A percentile compares a stretch with the other conserved stretches of the same genome.
These are phyloP conservation scores for Carterocephalus palaemon DNA, from an alignment of 2,888 invertebrate species.

Conservation along the genomic window DNA sequence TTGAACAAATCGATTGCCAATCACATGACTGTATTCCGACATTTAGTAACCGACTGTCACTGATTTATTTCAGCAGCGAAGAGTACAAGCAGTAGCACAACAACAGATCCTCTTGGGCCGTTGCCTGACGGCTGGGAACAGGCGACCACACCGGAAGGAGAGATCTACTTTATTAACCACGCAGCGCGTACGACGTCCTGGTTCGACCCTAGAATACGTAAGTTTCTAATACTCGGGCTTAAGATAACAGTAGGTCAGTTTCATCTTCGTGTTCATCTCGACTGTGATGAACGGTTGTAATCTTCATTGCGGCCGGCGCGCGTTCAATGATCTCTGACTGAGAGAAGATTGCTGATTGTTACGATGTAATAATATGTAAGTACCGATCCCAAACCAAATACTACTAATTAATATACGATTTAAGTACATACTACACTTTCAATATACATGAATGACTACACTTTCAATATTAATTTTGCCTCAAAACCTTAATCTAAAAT, in stretches of 20 bases:
- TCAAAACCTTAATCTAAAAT: too few relatives aligned
- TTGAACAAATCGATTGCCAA: slow-evolving; percentile 56
- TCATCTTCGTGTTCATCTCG: too few relatives aligned
- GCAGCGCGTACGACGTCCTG: slow-evolving; percentile 96
- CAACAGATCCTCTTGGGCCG: slow-evolving; percentile 83
- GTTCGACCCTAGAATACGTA: slow-evolving; percentile 99
- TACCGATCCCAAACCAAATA: too few relatives aligned
- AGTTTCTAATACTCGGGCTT: slow-evolving; percentile 69
- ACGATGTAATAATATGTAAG: too few relatives aligned
- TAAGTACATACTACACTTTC: too few relatives aligned
- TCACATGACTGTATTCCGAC: slow-evolving; percentile 23
- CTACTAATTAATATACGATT: too few relatives aligned
- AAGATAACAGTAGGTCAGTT: not conserved
- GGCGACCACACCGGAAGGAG: slow-evolving; percentile 90
- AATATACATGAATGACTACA: too few relatives aligned
- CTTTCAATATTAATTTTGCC: too few relatives aligned
- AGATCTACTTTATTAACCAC: slow-evolving; percentile 94
- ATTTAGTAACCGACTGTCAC: slow-evolving; percentile 41
- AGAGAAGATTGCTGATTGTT: too few relatives aligned
- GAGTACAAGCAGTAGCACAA: slow-evolving; percentile 75
- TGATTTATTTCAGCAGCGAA: slow-evolving; percentile 77
- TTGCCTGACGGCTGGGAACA: slow-evolving; percentile 94
- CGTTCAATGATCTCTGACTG: too few relatives aligned
- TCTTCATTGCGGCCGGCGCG: too few relatives aligned
- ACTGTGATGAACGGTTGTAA: too few relatives aligned